Evolutionary conservation across 2,888 invertebrate species (phyloP), one percentile per base, ranked within the genome.

Genomic region (Norana najaformis): DNA sequence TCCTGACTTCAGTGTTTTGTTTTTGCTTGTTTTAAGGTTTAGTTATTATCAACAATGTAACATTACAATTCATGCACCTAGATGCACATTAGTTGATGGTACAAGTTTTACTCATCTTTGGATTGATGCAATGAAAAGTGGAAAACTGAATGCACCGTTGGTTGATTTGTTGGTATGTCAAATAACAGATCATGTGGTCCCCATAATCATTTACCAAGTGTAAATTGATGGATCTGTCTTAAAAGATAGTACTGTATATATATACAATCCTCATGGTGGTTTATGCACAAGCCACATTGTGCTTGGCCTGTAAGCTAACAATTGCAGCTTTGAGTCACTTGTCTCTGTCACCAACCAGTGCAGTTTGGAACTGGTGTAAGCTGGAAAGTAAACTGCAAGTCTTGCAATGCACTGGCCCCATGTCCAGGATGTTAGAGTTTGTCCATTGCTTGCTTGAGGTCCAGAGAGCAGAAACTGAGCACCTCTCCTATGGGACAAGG

Each of bases 1-100:
- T 90, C 91, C 89, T 83, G 93, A 69, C 69, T 69, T 69, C n/a
- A n/a, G n/a, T n/a, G 69, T 69, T 69, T 69, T 69, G 69, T 69
- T 69, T 69, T 69, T 69, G 69, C 69, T 69, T 69, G 69, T 69
- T 69, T 69, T 69, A 69, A 69, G 69, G n/a, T 69, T 69, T 69
- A 69, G 69, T 69, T n/a, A 69, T 69, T 30, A 69, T 30, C 69
- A 69, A 69, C 11, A n/a, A 69, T 69, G 69, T 69, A 69, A 69
- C n/a, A n/a, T 69, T n/a, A n/a, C n/a, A n/a, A n/a, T 69, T 69
- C 69, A 69, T 69, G n/a, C 69, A 69, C n/a, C 69, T 69, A 69
- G n/a, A n/a, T 69, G 69, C 69, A 69, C 69, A n/a, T n/a, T 69
- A 69, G 30, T 69, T 30, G n/a, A 69, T 69, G 69, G n/a, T 69